A percentile compares a stretch with the other conserved stretches of the same genome.
phyloP scores from a whole-genome alignment of 2,113 vertebrate genomes.

The Nannobrachium achirus region DNA sequence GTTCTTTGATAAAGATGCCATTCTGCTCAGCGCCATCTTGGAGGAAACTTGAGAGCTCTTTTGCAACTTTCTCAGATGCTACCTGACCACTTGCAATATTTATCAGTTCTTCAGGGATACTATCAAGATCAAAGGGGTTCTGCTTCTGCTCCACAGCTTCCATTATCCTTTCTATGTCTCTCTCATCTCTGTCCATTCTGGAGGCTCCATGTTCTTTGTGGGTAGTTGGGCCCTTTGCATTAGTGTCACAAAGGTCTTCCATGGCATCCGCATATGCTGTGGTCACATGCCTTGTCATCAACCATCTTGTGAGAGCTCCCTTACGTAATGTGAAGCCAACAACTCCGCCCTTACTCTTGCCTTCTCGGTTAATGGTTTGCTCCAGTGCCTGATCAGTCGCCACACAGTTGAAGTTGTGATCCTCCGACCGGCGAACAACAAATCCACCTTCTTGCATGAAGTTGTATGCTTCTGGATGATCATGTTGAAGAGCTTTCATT shows the following conservation, averaged over 20 bases:
- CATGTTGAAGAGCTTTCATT: constrained; percentile 21
- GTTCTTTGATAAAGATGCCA: constrained; percentile 15
- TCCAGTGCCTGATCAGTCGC: constrained; percentile 28
- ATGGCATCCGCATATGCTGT: constrained; percentile 30
- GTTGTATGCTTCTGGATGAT: constrained; percentile 28
- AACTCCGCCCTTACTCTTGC: constrained; percentile 30
- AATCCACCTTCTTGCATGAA: constrained; percentile 31
- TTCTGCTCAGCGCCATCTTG: constrained; percentile 25
- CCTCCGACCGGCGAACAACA: constrained; percentile 11
- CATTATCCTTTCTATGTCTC: constrained; percentile 10
- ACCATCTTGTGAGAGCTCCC: constrained; percentile 30
- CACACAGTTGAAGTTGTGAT: constrained; percentile 28
- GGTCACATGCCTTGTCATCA: constrained; percentile 34
- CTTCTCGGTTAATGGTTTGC: constrained; percentile 32
- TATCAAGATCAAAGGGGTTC: constrained; percentile 26
- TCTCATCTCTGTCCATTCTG: constrained; percentile 15
- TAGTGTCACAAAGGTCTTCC: constrained; percentile 21
- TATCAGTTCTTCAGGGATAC: constrained; percentile 7
- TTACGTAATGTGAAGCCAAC: constrained; percentile 22
- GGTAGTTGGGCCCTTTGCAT: neutral
- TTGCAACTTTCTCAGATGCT: constrained; percentile 31
- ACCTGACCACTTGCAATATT: constrained; percentile 29
- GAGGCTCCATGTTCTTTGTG: constrained; percentile 19
- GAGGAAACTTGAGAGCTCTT: constrained; percentile 27
- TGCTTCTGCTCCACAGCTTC: too few species aligned